Evolutionary conservation across 23 tunicate species (phyloP).

Genomic region (Ascidia mentula): DNA sequence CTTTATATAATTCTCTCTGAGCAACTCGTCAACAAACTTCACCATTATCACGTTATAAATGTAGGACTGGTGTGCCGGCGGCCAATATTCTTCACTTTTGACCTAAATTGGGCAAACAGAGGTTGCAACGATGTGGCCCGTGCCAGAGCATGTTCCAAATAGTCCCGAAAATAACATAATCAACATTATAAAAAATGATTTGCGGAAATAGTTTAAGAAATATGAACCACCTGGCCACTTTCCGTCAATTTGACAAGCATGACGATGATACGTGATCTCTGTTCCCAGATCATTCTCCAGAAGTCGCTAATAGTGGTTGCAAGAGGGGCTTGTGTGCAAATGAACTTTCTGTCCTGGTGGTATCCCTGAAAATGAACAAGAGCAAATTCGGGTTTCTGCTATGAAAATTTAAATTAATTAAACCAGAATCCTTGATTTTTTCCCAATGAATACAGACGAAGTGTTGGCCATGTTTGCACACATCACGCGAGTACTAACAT

Average conservation of each 20-base stretch:
- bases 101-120: no score
- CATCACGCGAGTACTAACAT: no score
- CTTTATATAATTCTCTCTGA: neutral
- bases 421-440: no score
- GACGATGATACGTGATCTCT: neutral
- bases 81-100: neutral
- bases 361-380: neutral
- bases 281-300: constrained; percentile 6
- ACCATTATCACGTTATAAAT: neutral
- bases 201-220: neutral
- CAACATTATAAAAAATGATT: neutral
- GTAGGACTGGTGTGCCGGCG: neutral
- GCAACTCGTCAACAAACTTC: neutral
- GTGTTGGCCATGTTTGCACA: no score
- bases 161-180: no score
- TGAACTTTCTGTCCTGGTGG: neutral
- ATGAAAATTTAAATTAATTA: no score
- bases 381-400: no score
- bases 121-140: no score
- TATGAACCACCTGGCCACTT: neutral
- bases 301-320: neutral
- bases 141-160: no score
- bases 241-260: neutral
- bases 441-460: no score
- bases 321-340: neutral